Conservation (phyloP, 2,888 invertebrate genomes). For the Thyatira batis region DNA sequence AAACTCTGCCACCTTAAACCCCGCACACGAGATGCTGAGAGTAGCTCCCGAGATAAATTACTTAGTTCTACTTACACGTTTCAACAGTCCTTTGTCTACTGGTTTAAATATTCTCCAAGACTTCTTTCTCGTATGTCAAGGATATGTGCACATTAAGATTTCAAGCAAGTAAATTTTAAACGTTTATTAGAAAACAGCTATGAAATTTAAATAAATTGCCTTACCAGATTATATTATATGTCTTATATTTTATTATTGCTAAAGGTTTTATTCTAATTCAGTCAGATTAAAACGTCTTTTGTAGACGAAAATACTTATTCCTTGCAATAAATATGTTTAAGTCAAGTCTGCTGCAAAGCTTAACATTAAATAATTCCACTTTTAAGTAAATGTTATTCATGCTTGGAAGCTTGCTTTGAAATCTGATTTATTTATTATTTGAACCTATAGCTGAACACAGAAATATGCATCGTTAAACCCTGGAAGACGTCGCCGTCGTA, state of each 20-base stretch:
- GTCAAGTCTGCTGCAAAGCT: too few relatives aligned
- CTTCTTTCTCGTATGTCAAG: conserved; percentile 2
- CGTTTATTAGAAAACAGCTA: background rate
- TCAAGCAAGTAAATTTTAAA: background rate
- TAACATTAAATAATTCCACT: too few relatives aligned
- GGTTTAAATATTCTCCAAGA: conserved; percentile 18
- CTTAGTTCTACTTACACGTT: conserved; percentile 39
- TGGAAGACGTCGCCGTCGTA: background rate
- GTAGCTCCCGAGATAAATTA: conserved; percentile 41
- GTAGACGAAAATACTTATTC: too few relatives aligned
- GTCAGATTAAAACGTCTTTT: too few relatives aligned
- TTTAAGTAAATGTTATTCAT: too few relatives aligned
- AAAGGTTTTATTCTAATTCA: too few relatives aligned
- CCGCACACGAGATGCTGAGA: conserved; percentile 34
- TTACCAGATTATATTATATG: too few relatives aligned
- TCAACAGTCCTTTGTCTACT: conserved; percentile 24
- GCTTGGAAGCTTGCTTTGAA: background rate
- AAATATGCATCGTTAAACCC: background rate
- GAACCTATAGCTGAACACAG: background rate
- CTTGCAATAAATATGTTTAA: too few relatives aligned
- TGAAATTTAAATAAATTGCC: too few relatives aligned
- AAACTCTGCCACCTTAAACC: conserved; percentile 35
- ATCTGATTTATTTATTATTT: background rate
- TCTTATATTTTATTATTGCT: too few relatives aligned
- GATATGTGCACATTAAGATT: background rate